Evolutionary conservation across 2,888 invertebrate species (phyloP), one percentile per base, ranked within the genome.

Genomic region (Tuta absoluta): DNA sequence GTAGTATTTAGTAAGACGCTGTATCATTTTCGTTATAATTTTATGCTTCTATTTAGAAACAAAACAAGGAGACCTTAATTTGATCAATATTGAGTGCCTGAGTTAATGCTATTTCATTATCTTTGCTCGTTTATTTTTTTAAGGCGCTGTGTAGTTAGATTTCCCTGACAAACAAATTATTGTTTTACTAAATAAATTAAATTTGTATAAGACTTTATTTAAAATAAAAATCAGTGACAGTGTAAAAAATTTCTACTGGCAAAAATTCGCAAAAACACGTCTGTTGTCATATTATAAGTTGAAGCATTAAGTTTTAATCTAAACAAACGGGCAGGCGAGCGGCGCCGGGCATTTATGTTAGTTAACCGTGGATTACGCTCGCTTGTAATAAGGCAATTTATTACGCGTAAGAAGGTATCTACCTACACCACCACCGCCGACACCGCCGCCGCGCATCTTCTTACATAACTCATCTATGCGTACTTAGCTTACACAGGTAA

Each of bases 341-440:
- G 76, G 72, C 79, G 80, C 80, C 74, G 71, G 75, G 85, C 88
- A 89, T 89, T 89, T 82, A 87, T 89, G 89, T 86, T 89, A 87
- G 87, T 90, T 90, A 89, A 84, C 83, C 82, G 72, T 76, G 86
- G 90, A 90, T 90, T 89, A 90, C 81, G 80, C 80, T 75, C 75
- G 71, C 67, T 49, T 74, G 77, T 84, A 80, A 85, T 86, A 79
- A 82, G 80, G 81, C 79, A 81, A 84, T 87, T 88, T 86, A 84
- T 88, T 85, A 78, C 76, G 64, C 53, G 53, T 62, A 53, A 61
- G 62, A 53, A 62, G 51, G 33, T 17, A 21, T n/a, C n/a, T n/a
- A n/a, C n/a, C n/a, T n/a, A n/a, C n/a, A n/a, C n/a, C 61, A 28
- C 23, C 24, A 17, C 61, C 33, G 19, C 61, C 17, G 11, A 17